These are phyloP conservation scores for Hydraecia micacea DNA, from an alignment of 2,888 invertebrate genomes.

Conservation along the genomic window DNA sequence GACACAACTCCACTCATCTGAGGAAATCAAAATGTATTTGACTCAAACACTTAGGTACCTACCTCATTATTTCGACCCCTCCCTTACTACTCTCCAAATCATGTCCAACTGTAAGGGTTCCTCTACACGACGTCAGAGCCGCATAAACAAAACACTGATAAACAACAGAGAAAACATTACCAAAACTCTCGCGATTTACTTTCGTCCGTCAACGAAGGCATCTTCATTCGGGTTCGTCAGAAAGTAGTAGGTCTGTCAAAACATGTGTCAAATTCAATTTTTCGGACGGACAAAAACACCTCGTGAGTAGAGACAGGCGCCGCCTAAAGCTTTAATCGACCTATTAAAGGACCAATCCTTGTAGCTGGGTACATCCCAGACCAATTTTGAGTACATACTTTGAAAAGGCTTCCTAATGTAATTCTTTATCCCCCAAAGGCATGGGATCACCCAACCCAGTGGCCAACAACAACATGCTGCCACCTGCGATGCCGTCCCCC, in stretches of 20 bases:
- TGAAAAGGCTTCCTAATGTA: background rate
- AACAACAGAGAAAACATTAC: background rate
- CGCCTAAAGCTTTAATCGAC: background rate
- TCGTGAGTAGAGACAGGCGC: background rate
- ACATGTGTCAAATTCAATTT: background rate
- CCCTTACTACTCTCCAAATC: background rate
- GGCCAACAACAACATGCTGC: constrained; percentile 90
- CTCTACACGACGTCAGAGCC: background rate
- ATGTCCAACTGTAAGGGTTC: background rate
- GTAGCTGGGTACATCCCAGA: too few relatives aligned
- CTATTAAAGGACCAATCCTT: background rate
- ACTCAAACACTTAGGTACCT: background rate
- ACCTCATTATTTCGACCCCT: background rate
- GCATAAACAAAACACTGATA: background rate
- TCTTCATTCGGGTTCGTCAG: background rate
- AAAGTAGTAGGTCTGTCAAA: background rate
- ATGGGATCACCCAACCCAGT: constrained; percentile 88
- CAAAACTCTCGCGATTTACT: background rate
- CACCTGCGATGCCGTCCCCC: constrained; percentile 92
- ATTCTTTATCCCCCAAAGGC: constrained; percentile 70
- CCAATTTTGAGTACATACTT: too few relatives aligned
- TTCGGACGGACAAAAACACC: background rate
- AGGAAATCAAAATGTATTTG: background rate
- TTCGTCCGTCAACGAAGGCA: background rate
- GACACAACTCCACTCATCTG: background rate